Evolutionary conservation across 2,113 vertebrate genomes (phyloP).

Genomic region (Paracanthobrama guichenoti): DNA sequence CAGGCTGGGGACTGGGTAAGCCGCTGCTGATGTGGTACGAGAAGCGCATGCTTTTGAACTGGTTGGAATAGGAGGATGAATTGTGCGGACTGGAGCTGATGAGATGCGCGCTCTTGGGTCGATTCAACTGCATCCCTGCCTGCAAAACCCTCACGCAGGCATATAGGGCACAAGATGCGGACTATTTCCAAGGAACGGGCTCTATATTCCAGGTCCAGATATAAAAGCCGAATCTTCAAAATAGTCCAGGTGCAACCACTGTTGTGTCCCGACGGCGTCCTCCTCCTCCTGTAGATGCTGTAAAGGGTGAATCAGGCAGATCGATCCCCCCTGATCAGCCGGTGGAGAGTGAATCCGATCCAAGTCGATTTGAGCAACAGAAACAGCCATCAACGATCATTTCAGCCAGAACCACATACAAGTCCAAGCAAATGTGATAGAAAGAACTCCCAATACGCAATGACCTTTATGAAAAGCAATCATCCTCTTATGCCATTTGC

Average conservation of each 20-base stretch:
- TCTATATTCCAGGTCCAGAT: conserved; percentile 44
- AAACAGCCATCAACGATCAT: conserved; percentile 65
- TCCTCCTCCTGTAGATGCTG: conserved; percentile 31
- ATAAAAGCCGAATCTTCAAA: conserved; percentile 8
- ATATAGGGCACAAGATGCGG: conserved; percentile 37
- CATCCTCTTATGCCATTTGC: conserved; percentile 7
- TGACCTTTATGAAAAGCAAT: conserved; percentile 26
- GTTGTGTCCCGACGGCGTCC: not conserved
- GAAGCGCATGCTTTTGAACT: conserved; percentile 75
- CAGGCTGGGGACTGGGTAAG: conserved; percentile 59
- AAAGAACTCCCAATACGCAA: not conserved
- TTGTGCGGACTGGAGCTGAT: conserved; percentile 57
- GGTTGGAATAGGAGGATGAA: conserved; percentile 69
- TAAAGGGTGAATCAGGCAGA: conserved; percentile 44
- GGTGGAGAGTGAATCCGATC: conserved; percentile 46
- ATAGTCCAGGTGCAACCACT: conserved; percentile 20
- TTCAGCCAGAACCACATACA: conserved; percentile 16
- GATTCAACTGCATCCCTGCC: conserved; percentile 72
- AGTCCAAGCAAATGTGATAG: not conserved
- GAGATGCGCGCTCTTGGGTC: conserved; percentile 61
- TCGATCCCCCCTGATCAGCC: conserved; percentile 48
- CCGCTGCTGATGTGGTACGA: conserved; percentile 71
- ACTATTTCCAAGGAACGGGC: conserved; percentile 12
- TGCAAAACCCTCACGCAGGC: conserved; percentile 49
- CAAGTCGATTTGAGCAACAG: conserved; percentile 38